Base-by-base conservation (phyloP, 2,888 invertebrate species). In the Cinara cedri region DNA sequence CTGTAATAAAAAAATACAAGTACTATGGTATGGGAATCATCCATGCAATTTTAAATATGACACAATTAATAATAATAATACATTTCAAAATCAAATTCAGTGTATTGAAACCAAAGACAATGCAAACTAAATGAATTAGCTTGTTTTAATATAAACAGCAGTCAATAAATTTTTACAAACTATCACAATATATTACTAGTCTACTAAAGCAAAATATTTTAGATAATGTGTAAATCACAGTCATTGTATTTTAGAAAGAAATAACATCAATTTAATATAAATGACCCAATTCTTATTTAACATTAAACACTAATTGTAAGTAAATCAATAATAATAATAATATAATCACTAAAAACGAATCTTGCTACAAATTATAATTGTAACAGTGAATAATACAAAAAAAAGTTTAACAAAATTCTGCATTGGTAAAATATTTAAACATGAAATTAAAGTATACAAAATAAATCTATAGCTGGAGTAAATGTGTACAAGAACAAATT, bases 51-150 rank as follows among this genome's bases (percentile, higher is more conserved):
- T 42, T 13, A 13, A 63, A 63, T 19, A 44, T 42, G 42, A 63
- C 19, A 63, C 8, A 42, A 6, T 19, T 9, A 42, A 54, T 11
- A 72, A 72, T 19, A 57, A 26, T 14, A 44, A 24, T 1, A 51
- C 6, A 54, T 65, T 66, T 76, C 66, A 76, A 76, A 76, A 76
- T 76, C 66, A 66, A 78, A 70, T 78, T 70, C 42, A 70, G 78
- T 78, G 78, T 78, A 78, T 78, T 78, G 10, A 70, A 78, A 78
- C 60, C 70, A 78, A 76, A 70, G 60, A 78, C 78, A 78, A 49
- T 34, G 46, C 66, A 76, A 76, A 76, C 66, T 57, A 66, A 78
- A 78, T 60, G 24, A 78, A 78, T 60, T 21, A 70, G 60, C 68
- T 62, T 51, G 78, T 57, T 62, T 49, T 51, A 68, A 78, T 60